Conservation (phyloP, 2,888 invertebrate genomes). For the Sesia apiformis region DNA sequence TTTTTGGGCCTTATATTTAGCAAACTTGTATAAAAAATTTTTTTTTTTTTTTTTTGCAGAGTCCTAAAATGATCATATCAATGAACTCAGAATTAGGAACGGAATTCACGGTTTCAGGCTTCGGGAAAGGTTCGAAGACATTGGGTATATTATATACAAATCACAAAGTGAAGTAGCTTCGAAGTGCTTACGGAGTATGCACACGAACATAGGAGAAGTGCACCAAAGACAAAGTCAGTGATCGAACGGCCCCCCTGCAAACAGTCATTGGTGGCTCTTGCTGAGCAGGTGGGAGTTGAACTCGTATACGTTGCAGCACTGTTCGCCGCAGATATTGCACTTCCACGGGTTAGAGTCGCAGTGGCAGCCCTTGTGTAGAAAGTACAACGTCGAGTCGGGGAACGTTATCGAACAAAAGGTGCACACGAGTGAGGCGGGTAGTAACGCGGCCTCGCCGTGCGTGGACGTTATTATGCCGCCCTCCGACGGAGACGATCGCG, state of each 20-base stretch:
- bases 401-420: slow-evolving; percentile 95
- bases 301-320: slow-evolving; percentile 95
- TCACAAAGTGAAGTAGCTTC: slow-evolving; percentile 39
- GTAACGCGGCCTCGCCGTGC: slow-evolving; percentile 73
- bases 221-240: slow-evolving; percentile 43
- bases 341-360: slow-evolving; percentile 97
- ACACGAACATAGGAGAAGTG: slow-evolving; percentile 40
- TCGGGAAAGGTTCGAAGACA: background rate
- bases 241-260: slow-evolving; percentile 66
- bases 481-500: slow-evolving; percentile 63
- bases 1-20: background rate
- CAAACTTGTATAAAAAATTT: background rate
- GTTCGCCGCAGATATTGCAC: slow-evolving; percentile 97
- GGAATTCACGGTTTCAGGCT: too few species aligned
- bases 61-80: background rate
- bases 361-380: slow-evolving; percentile 98
- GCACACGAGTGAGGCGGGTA: slow-evolving; percentile 81
- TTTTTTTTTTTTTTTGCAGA: background rate
- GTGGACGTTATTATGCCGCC: slow-evolving; percentile 83
- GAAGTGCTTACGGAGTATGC: slow-evolving; percentile 57
- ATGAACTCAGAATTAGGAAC: too few species aligned
- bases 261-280: slow-evolving; percentile 89
- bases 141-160: slow-evolving; percentile 5
- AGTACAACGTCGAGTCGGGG: slow-evolving; percentile 96
- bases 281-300: slow-evolving; percentile 97